These are phyloP conservation scores for Drosophila teissieri DNA, from an alignment of 1,140 invertebrate genomes.

Conservation along the genomic window DNA sequence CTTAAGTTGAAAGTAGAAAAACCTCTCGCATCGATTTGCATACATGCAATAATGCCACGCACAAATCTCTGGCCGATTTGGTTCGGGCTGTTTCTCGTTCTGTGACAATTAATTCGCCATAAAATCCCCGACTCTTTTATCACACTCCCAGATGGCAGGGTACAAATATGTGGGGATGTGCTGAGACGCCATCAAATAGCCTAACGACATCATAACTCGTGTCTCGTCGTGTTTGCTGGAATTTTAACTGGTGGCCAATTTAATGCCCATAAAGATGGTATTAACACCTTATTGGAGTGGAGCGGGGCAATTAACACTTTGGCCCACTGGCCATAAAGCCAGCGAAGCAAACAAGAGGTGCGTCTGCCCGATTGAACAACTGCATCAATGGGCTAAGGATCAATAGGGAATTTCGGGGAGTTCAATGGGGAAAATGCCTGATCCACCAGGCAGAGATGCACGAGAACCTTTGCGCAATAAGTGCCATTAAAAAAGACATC, in stretches of 20 bases:
- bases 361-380: constrained; percentile 38
- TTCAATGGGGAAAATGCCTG: too few relatives aligned
- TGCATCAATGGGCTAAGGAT: constrained; percentile 36
- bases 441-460: constrained; percentile 1
- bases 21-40: constrained; percentile 19
- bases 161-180: constrained; percentile 37
- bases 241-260: constrained; percentile 75
- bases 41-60: constrained; percentile 16
- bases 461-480: constrained; percentile 33
- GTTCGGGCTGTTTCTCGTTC: constrained; percentile 14
- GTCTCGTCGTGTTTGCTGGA: constrained; percentile 49
- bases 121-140: constrained; percentile 44
- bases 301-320: constrained; percentile 74
- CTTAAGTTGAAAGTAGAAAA: constrained; percentile 41
- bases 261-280: constrained; percentile 77
- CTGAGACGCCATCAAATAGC: constrained; percentile 49
- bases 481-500: constrained; percentile 33
- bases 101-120: constrained; percentile 63
- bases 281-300: constrained; percentile 70
- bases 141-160: constrained; percentile 25
- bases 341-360: constrained; percentile 34
- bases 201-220: constrained; percentile 73
- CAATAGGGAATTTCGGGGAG: neutral
- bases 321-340: constrained; percentile 65
- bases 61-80: constrained; percentile 12